Evolutionary conservation across 1,140 invertebrate genomes (phyloP).

Genomic region (Helicoverpa armigera): DNA sequence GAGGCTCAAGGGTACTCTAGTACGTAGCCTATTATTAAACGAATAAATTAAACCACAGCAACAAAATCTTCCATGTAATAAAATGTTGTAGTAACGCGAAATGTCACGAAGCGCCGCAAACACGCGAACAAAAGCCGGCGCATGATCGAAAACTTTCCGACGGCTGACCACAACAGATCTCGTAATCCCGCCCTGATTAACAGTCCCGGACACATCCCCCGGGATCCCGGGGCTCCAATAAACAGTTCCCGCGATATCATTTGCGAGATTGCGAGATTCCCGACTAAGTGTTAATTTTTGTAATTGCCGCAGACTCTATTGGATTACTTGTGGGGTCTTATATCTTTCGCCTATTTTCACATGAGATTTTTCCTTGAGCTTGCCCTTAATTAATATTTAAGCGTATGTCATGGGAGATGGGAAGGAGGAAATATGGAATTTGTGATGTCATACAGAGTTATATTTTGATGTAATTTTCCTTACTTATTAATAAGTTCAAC

Average conservation of each 20-base stretch:
- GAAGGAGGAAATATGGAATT: constrained; percentile 15
- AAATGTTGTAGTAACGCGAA: not conserved
- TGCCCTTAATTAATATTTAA: constrained; percentile 30
- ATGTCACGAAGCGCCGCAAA: not conserved
- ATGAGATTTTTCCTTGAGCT: constrained; percentile 32
- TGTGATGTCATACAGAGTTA: not conserved
- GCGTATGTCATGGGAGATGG: not conserved
- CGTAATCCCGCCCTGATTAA: constrained; percentile 61
- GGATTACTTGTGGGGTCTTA: constrained; percentile 11
- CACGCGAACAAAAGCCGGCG: constrained; percentile 14
- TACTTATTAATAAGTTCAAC: not conserved
- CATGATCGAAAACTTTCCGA: constrained; percentile 38
- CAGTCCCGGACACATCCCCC: constrained; percentile 54
- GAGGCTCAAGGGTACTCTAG: no score
- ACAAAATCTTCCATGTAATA: no score
- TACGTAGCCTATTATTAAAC: no score
- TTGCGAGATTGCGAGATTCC: constrained; percentile 65
- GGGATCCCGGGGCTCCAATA: constrained; percentile 61
- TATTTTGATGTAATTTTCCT: not conserved
- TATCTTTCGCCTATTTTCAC: constrained; percentile 28
- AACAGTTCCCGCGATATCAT: constrained; percentile 60
- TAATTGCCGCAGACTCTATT: constrained; percentile 60
- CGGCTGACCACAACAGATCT: constrained; percentile 37
- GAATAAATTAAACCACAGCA: no score
- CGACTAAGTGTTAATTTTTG: constrained; percentile 65